Evolutionary conservation across 2,113 vertebrate species (phyloP), one percentile per base, ranked within the genome.

Genomic region (Gadus chalcogrammus): DNA sequence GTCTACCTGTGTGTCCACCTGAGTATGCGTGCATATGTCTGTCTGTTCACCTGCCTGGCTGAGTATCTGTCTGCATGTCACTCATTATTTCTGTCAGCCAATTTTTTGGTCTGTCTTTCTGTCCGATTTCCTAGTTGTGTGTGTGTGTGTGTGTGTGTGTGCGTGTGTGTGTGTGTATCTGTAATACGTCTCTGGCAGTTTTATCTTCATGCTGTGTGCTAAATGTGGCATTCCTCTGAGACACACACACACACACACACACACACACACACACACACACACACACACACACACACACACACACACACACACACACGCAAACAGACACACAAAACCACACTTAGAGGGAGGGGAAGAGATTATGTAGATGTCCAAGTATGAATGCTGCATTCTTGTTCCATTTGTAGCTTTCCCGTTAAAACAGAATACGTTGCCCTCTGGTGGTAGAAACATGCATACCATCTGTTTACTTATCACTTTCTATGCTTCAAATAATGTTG

Each of bases 351-450:
- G 55, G 55, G 55, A 17, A 58, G 15, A 58, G 55, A 58, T 16
- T 58, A 17, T 58, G 55, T 18, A 22, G 18, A 61, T 35, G 31
- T 27, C 22, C n/a, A 15, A 28, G 22, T 24, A n/a, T 5, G 12
- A 17, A 18, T 31, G 3, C 56, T 71, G 61, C 61, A 55, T 22
- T 52, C 27, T 65, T 4, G 15, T 56, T 28, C 56, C 27, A 18
- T 9, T 68, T 62, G 5, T 61, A 22, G 22, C 28, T 42, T 1
- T 22, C 0, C 63, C 7, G 16, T 58, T 64, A 53, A 68, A 74
- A 66, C 64, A 13, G 70, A 67, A 70, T 63, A 78, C 80, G 82
- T 80, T 83, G 72, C 88, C 87, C 87, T 80, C 88, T 82, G 58
- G 76, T 88, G 88, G 85, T 24, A 0, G 42, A 69, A 72, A 68